A percentile compares a stretch with the other conserved stretches of the same genome.
phyloP scores from a whole-genome alignment of 2,797 vertebrate genomes.

The Danio choprae region DNA sequence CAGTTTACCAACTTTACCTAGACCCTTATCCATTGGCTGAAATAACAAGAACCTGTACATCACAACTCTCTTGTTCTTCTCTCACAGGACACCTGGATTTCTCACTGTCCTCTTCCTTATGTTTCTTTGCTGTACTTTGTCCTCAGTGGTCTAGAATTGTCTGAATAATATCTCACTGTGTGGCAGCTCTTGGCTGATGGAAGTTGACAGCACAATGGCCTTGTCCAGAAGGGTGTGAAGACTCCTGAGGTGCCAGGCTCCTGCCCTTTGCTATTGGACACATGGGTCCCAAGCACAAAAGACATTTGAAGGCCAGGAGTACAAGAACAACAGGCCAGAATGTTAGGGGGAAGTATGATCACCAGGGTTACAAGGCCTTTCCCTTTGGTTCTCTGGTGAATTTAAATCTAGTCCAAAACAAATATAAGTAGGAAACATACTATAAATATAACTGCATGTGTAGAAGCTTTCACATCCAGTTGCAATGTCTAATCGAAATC shows the following conservation, averaged over 20 bases:
- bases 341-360: background rate
- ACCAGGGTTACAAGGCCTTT: background rate
- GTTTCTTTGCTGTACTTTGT: conserved; percentile 19
- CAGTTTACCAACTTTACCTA: background rate
- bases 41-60: conserved; percentile 14
- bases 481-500: conserved; percentile 15
- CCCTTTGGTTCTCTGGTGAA: background rate
- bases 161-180: conserved; percentile 68
- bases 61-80: background rate
- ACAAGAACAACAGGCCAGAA: background rate
- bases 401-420: conserved; percentile 18
- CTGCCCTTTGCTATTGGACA: conserved; percentile 7
- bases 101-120: conserved; percentile 5
- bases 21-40: conserved; percentile 2
- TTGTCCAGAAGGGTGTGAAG: conserved; percentile 59
- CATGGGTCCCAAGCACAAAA: conserved; percentile 7
- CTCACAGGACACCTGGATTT: conserved; percentile 32
- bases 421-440: conserved; percentile 1
- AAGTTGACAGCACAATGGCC: conserved; percentile 72
- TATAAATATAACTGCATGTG: conserved; percentile 17
- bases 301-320: conserved; percentile 2
- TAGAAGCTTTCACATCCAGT: conserved; percentile 16
- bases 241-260: conserved; percentile 35
- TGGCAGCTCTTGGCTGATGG: conserved; percentile 61
- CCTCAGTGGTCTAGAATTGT: conserved; percentile 65